phyloP scores from a whole-genome alignment of 2,113 vertebrate species.

The Lamprologus callipterus region DNA sequence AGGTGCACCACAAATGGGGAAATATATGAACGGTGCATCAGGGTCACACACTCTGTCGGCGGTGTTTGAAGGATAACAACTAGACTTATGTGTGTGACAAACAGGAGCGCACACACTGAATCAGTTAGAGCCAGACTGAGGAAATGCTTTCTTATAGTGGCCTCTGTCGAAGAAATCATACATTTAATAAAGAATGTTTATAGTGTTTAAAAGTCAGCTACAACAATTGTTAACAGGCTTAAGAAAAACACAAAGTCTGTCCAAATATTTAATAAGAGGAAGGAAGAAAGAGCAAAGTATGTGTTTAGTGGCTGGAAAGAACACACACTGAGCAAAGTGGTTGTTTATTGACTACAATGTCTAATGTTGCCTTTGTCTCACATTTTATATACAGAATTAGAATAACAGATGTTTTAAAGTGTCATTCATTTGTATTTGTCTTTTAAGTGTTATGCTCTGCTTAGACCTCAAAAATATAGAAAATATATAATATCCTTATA shows the following conservation, averaged over 20 bases:
- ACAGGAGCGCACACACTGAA: neutral
- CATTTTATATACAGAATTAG: neutral
- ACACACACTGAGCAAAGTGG: conserved; percentile 1
- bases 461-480: neutral
- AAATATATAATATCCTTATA: neutral
- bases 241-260: neutral
- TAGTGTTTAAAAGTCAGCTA: neutral
- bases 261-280: conserved; percentile 7
- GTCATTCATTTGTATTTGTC: neutral
- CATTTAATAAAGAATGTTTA: neutral
- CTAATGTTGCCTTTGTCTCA: neutral
- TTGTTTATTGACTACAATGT: conserved; percentile 2
- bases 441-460: neutral
- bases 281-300: neutral
- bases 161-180: neutral
- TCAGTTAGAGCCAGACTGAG: neutral
- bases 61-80: conserved; percentile 28
- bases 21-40: conserved; percentile 61
- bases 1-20: conserved; percentile 72
- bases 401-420: neutral
- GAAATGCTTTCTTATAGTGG: neutral
- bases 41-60: conserved; percentile 36
- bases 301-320: conserved; percentile 19
- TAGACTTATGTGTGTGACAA: conserved; percentile 11
- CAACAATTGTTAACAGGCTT: conserved; percentile 1